Evolutionary conservation across 2,888 invertebrate species (phyloP).

Genomic region (Steinernema carpocapsae): DNA sequence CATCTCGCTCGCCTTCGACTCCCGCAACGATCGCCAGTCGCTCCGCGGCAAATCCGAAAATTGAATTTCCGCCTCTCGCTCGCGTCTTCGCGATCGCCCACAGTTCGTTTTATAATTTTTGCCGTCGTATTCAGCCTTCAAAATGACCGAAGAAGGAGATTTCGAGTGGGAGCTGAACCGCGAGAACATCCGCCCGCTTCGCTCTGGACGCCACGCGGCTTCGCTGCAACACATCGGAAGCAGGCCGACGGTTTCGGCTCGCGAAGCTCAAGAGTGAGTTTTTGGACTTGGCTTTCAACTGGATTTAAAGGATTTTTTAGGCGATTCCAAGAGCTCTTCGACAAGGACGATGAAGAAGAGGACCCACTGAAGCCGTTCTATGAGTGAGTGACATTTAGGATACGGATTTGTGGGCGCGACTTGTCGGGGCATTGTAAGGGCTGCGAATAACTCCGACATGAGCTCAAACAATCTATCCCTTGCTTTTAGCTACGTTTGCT

Average conservation of each 20-base stretch:
- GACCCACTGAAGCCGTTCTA: conserved; percentile 3
- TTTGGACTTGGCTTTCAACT: neutral
- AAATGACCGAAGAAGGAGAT: neutral
- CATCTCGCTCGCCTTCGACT: neutral
- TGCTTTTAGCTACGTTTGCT: conserved; percentile 25
- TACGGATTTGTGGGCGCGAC: neutral
- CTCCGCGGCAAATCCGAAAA: neutral
- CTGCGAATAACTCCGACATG: neutral
- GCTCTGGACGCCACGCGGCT: conserved; percentile 9
- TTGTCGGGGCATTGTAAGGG: too few relatives aligned
- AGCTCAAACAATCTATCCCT: neutral
- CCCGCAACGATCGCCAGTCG: neutral
- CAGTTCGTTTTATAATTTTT: too few relatives aligned
- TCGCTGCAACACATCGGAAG: neutral
- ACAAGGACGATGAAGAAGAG: neutral
- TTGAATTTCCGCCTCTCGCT: too few relatives aligned
- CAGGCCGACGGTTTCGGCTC: neutral
- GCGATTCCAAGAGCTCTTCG: neutral
- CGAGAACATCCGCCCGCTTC: conserved; percentile 17
- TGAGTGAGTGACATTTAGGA: neutral
- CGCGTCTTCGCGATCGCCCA: too few relatives aligned
- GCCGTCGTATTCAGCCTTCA: too few relatives aligned
- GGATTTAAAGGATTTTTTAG: neutral
- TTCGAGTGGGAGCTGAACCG: conserved; percentile 31
- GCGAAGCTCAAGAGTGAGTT: conserved; percentile 22